Base-by-base conservation (phyloP, 1,140 invertebrate species). In the Diabrotica virgifera region DNA sequence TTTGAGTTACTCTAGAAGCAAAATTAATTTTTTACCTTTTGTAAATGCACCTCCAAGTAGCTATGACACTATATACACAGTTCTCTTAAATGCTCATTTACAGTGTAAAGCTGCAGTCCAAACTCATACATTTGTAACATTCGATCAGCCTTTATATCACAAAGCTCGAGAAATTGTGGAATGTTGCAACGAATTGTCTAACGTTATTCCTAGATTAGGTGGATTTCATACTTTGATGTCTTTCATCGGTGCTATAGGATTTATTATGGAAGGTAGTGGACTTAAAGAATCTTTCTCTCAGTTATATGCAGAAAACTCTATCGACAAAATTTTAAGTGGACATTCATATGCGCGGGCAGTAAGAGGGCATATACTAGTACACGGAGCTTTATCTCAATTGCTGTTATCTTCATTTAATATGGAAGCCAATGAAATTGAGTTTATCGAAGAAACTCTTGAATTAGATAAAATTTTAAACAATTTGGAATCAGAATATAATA, bases 191-290 rank as follows among this genome's bases (percentile, higher is more conserved):
- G 58, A 9, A 58, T 60, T 60, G 24, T 46, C 24, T 37, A 67
- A 70, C 60, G 63, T 74, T 60, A 51, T 71, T 14, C 50, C 72
- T 37, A 73, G 72, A 58, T 66, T 77, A 8, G 70, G 72, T 52
- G 71, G 74, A 52, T 77, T 75, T 63, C 66, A 76, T 73, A 59
- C 79, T 52, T 65, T 79, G 8, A 78, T 79, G 76, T 80, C 74
- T 6, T 80, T 72, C 72, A 13, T 79, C 58, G 77, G 73, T 68
- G 55, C 74, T 58, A 78, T 81, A 59, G 79, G 79, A 54, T 67
- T 76, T 67, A 76, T 79, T 63, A 80, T 80, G 77, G 66, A 76
- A 66, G 78, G 75, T 65, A 79, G 74, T 67, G 24, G 24, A 1
- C 4, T 24, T 1, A 24, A 24, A 24, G 24, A 24, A 24, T 24